Percentiles rank a stretch among this genome's conserved stretches.
phyloP scores from a whole-genome alignment of 2,888 invertebrate genomes.

The Macrophya alboannulata region DNA sequence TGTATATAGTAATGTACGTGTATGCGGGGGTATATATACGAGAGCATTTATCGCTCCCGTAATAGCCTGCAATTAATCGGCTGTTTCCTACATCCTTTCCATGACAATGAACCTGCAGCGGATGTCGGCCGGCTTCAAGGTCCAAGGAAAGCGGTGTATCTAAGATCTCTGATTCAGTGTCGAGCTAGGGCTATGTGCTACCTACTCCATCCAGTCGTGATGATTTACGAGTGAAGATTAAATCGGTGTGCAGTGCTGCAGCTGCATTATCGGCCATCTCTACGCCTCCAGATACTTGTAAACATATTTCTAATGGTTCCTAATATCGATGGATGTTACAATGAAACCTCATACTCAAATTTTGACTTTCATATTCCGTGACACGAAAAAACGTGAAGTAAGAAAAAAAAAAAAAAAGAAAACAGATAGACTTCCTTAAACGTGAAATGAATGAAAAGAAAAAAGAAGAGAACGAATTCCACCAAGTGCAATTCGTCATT shows the following conservation, averaged over 20 bases:
- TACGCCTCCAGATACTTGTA: not conserved
- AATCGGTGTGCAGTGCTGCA: conserved; percentile 46
- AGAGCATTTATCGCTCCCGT: conserved; percentile 52
- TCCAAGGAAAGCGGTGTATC: conserved; percentile 35
- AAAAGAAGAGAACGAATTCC: not conserved
- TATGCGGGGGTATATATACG: not conserved
- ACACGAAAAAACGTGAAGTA: not conserved
- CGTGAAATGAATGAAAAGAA: not conserved
- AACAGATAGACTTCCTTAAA: conserved; percentile 22
- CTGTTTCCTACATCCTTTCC: conserved; percentile 65
- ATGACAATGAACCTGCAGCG: conserved; percentile 66
- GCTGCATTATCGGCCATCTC: conserved; percentile 43
- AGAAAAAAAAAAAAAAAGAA: not conserved
- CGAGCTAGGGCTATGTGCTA: conserved; percentile 57
- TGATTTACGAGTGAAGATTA: conserved; percentile 17
- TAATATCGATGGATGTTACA: not conserved
- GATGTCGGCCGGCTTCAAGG: conserved; percentile 56
- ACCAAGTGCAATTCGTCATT: conserved; percentile 43
- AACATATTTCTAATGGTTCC: not conserved
- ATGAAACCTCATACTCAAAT: not conserved
- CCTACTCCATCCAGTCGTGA: conserved; percentile 5
- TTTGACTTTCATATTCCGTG: not conserved
- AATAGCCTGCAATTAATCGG: conserved; percentile 64
- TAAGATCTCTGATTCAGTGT: conserved; percentile 46
- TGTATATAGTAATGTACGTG: not conserved